Percentiles rank a stretch among this genome's conserved stretches.
Conservation (phyloP, 2,888 invertebrate species). For the Apodemia hepburni region DNA sequence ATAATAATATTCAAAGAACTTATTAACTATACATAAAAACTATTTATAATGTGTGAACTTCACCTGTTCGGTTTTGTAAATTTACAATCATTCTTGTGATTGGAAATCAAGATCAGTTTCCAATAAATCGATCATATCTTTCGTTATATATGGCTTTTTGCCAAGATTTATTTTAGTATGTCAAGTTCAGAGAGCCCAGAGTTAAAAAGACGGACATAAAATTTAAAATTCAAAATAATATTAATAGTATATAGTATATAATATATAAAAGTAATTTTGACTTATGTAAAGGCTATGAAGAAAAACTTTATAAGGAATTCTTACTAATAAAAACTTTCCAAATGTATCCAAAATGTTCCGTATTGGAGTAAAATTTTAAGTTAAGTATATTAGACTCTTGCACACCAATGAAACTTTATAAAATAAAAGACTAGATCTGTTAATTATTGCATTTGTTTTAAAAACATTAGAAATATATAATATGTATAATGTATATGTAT, state of each 20-base stretch:
- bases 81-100: no score
- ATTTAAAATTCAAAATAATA: not conserved
- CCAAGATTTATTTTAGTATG: not conserved
- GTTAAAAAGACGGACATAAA: no score
- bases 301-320: not conserved
- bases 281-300: not conserved
- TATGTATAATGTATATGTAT: no score
- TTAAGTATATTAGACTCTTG: not conserved
- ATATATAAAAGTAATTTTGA: not conserved
- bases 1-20: not conserved
- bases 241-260: not conserved
- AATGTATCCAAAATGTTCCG: no score
- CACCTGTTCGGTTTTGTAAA: not conserved
- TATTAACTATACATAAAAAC: not conserved
- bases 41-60: not conserved
- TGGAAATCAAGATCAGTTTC: not conserved
- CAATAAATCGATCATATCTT: not conserved
- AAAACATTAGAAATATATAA: no score
- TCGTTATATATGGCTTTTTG: not conserved
- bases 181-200: no score
- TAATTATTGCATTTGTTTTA: not conserved
- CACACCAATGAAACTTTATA: not conserved
- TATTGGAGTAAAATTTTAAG: not conserved
- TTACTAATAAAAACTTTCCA: not conserved
- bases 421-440: slow-evolving; percentile 7